Percentiles rank a stretch among this genome's conserved stretches.
These are phyloP conservation scores for Mandrillus leucophaeus DNA, from an alignment of 2,113 vertebrate genomes.

Conservation along the genomic window DNA sequence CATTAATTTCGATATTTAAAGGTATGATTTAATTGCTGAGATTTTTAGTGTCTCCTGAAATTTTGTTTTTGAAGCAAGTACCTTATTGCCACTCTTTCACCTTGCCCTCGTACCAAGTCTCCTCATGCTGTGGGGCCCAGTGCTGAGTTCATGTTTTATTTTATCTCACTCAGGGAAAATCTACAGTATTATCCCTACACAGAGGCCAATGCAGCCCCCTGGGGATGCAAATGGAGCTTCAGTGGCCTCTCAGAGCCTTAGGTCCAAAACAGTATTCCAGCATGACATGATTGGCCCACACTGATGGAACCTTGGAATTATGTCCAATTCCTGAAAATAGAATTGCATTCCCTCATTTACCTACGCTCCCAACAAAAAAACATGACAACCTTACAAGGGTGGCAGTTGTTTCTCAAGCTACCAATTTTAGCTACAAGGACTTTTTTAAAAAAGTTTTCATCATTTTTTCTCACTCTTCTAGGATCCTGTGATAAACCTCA, in stretches of 20 bases:
- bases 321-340: neutral
- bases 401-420: neutral
- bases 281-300: rapidly evolving
- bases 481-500: constrained; percentile 34
- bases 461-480: constrained; percentile 32
- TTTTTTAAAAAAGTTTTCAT: neutral
- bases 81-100: neutral
- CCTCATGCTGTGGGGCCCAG: rapidly evolving
- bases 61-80: neutral
- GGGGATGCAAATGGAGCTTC: rapidly evolving
- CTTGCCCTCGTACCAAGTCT: neutral
- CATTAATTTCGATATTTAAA: neutral
- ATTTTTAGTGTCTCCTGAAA: neutral
- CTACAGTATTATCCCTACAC: rapidly evolving
- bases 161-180: neutral
- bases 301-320: no score
- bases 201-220: rapidly evolving
- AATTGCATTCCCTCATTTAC: neutral
- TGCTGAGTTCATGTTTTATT: neutral
- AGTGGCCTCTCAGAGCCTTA: no score
- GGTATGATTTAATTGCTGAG: neutral
- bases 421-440: neutral
- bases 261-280: rapidly evolving
- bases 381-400: neutral
- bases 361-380: rapidly evolving